A percentile compares a stretch with the other conserved stretches of the same genome.
These are phyloP conservation scores for Anseranas semipalmata DNA, from an alignment of 2,113 vertebrate genomes.

Conservation along the genomic window DNA sequence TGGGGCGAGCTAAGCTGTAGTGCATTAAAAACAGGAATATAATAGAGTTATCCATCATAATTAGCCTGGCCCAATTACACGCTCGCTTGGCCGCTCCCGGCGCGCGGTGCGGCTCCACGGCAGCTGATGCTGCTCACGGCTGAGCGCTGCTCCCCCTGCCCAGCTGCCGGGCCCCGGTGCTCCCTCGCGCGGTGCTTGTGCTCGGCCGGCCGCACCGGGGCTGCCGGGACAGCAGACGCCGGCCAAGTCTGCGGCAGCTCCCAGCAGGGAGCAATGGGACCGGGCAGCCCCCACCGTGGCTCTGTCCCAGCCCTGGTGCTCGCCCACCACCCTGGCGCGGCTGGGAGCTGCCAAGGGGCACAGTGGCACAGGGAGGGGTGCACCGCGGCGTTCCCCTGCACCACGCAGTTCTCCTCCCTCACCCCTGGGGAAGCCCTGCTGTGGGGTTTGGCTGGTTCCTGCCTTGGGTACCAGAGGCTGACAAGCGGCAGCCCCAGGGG, in stretches of 20 bases:
- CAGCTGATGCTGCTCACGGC: neutral
- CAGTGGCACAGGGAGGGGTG: neutral
- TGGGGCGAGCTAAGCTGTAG: neutral
- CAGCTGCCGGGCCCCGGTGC: neutral
- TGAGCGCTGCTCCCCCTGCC: neutral
- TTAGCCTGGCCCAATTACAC: neutral
- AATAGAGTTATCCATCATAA: neutral
- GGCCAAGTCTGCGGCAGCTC: neutral
- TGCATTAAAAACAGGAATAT: neutral
- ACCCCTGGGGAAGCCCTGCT: neutral
- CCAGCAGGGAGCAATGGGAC: neutral
- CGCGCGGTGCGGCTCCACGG: fast-evolving
- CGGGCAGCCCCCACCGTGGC: neutral
- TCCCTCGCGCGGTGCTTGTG: neutral
- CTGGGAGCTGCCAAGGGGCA: neutral
- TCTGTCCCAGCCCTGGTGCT: too few species aligned
- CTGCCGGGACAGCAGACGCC: neutral
- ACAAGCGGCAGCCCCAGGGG: neutral
- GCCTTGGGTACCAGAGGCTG: neutral
- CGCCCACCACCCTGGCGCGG: neutral
- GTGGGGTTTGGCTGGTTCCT: neutral
- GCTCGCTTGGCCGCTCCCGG: neutral
- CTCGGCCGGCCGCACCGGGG: neutral
- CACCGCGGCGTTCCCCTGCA: neutral
- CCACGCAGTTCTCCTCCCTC: neutral